Base-by-base conservation (phyloP, 2,797 vertebrate genomes). In the Pseudomugil gertrudae region DNA sequence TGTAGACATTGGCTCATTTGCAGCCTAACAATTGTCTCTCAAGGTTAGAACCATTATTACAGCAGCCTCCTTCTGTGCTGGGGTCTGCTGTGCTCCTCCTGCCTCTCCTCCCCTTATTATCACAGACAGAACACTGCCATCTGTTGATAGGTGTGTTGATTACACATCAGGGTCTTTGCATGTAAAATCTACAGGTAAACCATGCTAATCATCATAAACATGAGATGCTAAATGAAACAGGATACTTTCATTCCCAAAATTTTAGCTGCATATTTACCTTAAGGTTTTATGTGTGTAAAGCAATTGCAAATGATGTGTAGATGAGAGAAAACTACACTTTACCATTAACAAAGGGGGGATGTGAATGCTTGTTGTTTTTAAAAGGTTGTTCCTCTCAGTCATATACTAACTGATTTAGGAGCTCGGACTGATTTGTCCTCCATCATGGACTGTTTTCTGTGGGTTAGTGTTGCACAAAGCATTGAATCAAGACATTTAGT, bases 91-190 rank as follows among this genome's bases (percentile, higher is more conserved):
- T 47, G 48, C 52, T 66, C 38, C 61, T 61, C 57, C 72, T 78
- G 69, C 70, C 61, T 75, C 77, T 56, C 67, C 11, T 80, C 79
- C 63, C 81, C 76, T 67, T 74, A 8, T 57, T 58, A 86, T 91
- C 87, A 53, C 81, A 92, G 88, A 91, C 85, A 77, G 82, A 87
- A 89, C 90, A 89, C 84, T 93, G 93, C 90, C 92, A 92, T 92
- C 93, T 93, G 72, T 91, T 93, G 92, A 82, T 51, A 45, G 82
- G 75, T 89, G 80, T 55, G 69, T 51, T 26, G 72, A 92, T 72
- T 88, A 24, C 92, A 89, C 2, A 3, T 51, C 21, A 69, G 73
- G 78, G 78, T 70, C 45, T 62, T 24, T 40, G 30, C 1, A 53
- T 66, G 53, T 55, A 29, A 14, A 10, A 1, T 40, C 1, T 6